A percentile compares a stretch with the other conserved stretches of the same genome.
Conservation (phyloP, 2,113 vertebrate genomes). For the Phalacrocorax carbo region DNA sequence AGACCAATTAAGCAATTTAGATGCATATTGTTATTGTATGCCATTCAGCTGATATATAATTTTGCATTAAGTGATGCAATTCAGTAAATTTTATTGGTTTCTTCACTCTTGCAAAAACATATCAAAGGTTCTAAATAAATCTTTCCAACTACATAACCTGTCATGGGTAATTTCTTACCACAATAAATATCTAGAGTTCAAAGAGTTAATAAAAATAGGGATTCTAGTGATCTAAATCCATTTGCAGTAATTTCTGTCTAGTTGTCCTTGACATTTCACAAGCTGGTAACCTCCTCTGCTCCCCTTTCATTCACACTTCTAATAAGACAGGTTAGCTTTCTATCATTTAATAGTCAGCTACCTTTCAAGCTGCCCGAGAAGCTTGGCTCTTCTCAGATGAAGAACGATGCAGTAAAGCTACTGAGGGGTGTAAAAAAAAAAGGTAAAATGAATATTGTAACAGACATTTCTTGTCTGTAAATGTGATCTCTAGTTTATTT, state of each 20-base stretch:
- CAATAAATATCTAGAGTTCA: constrained; percentile 44
- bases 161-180: constrained; percentile 18
- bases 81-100: neutral
- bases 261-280: constrained; percentile 55
- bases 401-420: constrained; percentile 29
- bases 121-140: constrained; percentile 4
- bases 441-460: constrained; percentile 56
- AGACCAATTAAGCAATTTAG: neutral
- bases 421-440: constrained; percentile 21
- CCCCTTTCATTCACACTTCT: constrained; percentile 43
- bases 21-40: neutral
- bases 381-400: constrained; percentile 22
- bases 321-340: constrained; percentile 58
- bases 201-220: constrained; percentile 61
- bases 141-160: neutral
- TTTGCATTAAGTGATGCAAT: neutral
- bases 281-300: constrained; percentile 42
- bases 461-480: constrained; percentile 66
- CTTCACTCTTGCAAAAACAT: neutral
- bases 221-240: constrained; percentile 52
- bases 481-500: constrained; percentile 72
- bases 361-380: neutral
- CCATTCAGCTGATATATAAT: neutral
- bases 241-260: constrained; percentile 61
- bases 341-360: constrained; percentile 39